phyloP scores from a whole-genome alignment of 2,797 vertebrate species.

The Sebastes hopkinsi region DNA sequence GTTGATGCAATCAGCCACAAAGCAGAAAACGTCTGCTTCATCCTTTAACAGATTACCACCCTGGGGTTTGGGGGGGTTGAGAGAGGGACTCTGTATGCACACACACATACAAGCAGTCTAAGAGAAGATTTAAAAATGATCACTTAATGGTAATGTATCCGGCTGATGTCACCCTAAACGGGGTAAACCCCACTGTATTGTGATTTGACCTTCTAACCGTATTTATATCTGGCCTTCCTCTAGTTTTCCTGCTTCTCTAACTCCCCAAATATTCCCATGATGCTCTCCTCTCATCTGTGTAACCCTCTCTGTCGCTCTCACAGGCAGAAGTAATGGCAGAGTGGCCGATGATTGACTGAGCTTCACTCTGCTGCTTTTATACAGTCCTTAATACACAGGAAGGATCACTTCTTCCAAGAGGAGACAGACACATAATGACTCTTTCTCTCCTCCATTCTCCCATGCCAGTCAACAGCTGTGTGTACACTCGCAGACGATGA shows the following conservation, averaged over 20 bases:
- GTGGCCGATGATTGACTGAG: slow-evolving; percentile 34
- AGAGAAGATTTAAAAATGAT: slow-evolving; percentile 29
- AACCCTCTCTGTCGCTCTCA: slow-evolving; percentile 9
- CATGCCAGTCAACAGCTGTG: slow-evolving; percentile 46
- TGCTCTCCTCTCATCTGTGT: not conserved
- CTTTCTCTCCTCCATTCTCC: slow-evolving; percentile 13
- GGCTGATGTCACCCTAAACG: slow-evolving; percentile 55
- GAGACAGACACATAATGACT: slow-evolving; percentile 20
- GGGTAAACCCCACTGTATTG: slow-evolving; percentile 18
- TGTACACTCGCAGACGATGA: not conserved
- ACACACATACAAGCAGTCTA: not conserved
- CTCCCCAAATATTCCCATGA: slow-evolving; percentile 28
- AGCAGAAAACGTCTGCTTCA: slow-evolving; percentile 43
- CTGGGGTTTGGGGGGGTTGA: not conserved
- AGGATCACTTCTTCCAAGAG: slow-evolving; percentile 25
- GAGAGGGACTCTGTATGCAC: not conserved
- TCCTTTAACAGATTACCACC: slow-evolving; percentile 47
- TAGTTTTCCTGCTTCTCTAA: slow-evolving; percentile 18
- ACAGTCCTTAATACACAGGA: slow-evolving; percentile 3
- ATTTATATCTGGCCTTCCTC: slow-evolving; percentile 40
- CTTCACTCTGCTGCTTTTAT: slow-evolving; percentile 32
- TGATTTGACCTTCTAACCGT: slow-evolving; percentile 43
- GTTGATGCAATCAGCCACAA: slow-evolving; percentile 64
- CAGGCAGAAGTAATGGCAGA: slow-evolving; percentile 3
- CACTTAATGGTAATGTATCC: slow-evolving; percentile 28